Base-by-base conservation (phyloP, 1,140 invertebrate species). In the Bombus soroeensis region DNA sequence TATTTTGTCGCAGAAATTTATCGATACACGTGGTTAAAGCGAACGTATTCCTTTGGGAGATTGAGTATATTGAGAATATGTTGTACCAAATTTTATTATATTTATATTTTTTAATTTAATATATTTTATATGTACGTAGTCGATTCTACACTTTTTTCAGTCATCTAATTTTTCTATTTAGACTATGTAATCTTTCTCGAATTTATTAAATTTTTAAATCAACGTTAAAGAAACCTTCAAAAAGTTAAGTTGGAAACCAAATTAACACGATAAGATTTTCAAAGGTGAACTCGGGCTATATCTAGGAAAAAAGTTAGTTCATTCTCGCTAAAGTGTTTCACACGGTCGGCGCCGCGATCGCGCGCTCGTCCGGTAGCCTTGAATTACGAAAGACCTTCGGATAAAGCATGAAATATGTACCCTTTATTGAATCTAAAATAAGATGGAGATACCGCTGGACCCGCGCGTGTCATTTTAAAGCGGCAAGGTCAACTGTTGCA, bases 351-450 rank as follows among this genome's bases (percentile, higher is more conserved):
- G 66, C 57, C 75, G 41, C 66, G 39, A 28, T 32, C 43, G n/a
- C 57, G 32, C 18, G 22, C 57, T 62, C 53, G 37, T 73, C 80
- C 18, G 64, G 59, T 41, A 88, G 32, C 82, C 88, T 90, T 88
- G 88, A 88, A 90, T 90, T 86, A 81, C 89, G 86, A 79, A 88
- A 73, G 72, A 77, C 83, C 88, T 90, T 90, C 83, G 86, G 78
- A 90, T 91, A 88, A 91, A 87, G 66, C 79, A 90, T 91, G 90
- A 91, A 91, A 91, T 88, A 90, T 87, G 84, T 87, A 91, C 79
- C 81, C 81, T 90, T 91, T 90, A 90, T 91, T 91, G 89, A 91
- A 88, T 91, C 87, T 88, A 88, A 91, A 91, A 91, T 90, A 88
- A 91, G 87, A 88, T 87, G 83, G 70, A 90, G 81, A 90, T 90